Base-by-base conservation (phyloP, 1,140 invertebrate genomes). In the Halictus rubicundus region DNA sequence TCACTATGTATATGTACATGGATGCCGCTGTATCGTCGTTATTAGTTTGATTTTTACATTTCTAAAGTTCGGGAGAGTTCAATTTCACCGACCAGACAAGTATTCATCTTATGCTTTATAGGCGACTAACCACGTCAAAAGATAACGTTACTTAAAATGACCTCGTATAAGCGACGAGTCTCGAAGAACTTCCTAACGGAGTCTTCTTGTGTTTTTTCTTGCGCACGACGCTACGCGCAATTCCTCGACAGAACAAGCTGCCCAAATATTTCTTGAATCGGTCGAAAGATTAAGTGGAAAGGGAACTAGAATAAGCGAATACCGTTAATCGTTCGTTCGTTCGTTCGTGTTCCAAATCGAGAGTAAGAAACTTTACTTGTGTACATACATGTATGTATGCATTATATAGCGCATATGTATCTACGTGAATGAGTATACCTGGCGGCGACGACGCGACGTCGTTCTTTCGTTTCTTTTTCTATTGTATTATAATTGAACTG, bases 211-310 rank as follows among this genome's bases (percentile, higher is more conserved):
- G 9, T 64, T 64, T 64, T n/a, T 39, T 37, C 37, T 42, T 37
- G 19, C 63, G 19, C 63, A n/a, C 37, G 32, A 64, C 39, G 10
- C 6, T 57, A 46, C 25, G 14, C 12, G 61, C 64, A 59, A 71
- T 72, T 49, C 69, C 25, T 78, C 16, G 32, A 16, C 60, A 21
- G 54, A 59, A 42, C 49, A 42, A 16, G 49, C 10, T 16, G 69
- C n/a, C 60, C 32, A 52, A 78, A 78, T 78, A 72, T 78, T 78
- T 72, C 76, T 78, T 49, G 70, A 78, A 78, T 64, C 76, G 14
- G 52, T 64, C 25, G 39, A 16, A 63, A 39, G 32, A 71, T 27
- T 27, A 59, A 54, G 59, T 78, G 46, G 76, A 54, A 78, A 72
- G 59, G 60, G 60, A 78, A 78, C 49, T 37, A 54, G 69, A 52